Evolutionary conservation across 2,113 vertebrate genomes (phyloP).

Genomic region (Oncorhynchus mykiss): DNA sequence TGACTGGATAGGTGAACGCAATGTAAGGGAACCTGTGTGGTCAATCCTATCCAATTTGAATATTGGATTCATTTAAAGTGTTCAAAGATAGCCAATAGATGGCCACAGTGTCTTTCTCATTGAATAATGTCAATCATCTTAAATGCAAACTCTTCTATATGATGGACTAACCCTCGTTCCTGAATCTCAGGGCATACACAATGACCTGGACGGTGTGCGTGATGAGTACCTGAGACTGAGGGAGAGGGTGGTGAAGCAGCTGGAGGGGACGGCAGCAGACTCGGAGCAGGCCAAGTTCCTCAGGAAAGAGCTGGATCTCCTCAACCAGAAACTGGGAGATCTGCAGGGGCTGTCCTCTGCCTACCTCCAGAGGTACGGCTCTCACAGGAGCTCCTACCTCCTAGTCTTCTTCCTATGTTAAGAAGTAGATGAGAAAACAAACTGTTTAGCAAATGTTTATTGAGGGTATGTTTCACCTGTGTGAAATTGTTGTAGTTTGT

Average conservation of each 20-base stretch:
- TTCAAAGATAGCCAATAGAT: no score
- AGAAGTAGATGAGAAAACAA: neutral
- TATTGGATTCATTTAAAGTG: no score
- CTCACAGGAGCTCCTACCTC: neutral
- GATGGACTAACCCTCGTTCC: neutral
- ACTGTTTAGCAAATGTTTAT: neutral
- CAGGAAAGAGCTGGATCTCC: conserved; percentile 80
- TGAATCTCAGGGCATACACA: conserved; percentile 55
- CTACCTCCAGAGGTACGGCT: conserved; percentile 84
- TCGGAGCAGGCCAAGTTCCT: conserved; percentile 72
- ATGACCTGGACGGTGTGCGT: conserved; percentile 65
- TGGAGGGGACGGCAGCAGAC: conserved; percentile 57
- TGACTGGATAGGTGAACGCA: neutral
- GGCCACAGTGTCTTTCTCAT: no score
- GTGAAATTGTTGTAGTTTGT: neutral
- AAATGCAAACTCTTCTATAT: neutral
- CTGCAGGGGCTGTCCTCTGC: conserved; percentile 83
- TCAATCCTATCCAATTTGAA: no score
- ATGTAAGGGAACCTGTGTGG: neutral
- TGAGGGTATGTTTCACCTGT: neutral
- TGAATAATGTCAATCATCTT: no score
- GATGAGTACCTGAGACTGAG: conserved; percentile 69
- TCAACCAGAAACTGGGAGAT: conserved; percentile 85
- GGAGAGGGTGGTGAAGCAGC: conserved; percentile 68
- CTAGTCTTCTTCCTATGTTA: no score